phyloP scores from a whole-genome alignment of 30 jellyfish, hydroid and myxozoan genomes.

The Phacellophora camtschatica region DNA sequence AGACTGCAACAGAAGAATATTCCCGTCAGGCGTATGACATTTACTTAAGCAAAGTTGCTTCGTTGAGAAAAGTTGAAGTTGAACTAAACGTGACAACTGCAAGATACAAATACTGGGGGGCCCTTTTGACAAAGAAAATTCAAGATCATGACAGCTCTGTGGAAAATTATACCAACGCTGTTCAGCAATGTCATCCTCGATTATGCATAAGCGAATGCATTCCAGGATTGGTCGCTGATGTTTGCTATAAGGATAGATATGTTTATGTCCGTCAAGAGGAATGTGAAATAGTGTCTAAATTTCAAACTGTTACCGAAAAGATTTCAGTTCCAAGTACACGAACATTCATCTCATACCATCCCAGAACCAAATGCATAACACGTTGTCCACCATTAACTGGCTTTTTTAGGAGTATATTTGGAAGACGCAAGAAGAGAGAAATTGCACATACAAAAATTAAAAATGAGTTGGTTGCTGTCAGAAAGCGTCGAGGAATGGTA shows the following conservation, averaged over 20 bases:
- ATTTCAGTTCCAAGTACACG: neutral
- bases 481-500: constrained; percentile 40
- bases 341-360: neutral
- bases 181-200: constrained; percentile 54
- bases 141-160: constrained; percentile 1
- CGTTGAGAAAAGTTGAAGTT: neutral
- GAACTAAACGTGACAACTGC: neutral
- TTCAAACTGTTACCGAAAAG: neutral
- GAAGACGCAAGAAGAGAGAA: constrained; percentile 35
- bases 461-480: neutral
- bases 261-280: neutral
- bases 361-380: constrained; percentile 15
- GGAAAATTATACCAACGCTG: constrained; percentile 23
- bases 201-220: constrained; percentile 49
- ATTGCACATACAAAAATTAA: neutral
- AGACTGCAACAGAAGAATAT: no score
- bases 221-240: constrained; percentile 45
- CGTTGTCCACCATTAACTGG: constrained; percentile 78
- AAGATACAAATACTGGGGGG: neutral
- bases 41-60: neutral
- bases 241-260: constrained; percentile 42
- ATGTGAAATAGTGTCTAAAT: constrained; percentile 29
- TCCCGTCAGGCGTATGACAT: neutral
- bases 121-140: neutral
- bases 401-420: constrained; percentile 49